phyloP scores from a whole-genome alignment of 2,797 vertebrate species.

The Microtus obscurus region DNA sequence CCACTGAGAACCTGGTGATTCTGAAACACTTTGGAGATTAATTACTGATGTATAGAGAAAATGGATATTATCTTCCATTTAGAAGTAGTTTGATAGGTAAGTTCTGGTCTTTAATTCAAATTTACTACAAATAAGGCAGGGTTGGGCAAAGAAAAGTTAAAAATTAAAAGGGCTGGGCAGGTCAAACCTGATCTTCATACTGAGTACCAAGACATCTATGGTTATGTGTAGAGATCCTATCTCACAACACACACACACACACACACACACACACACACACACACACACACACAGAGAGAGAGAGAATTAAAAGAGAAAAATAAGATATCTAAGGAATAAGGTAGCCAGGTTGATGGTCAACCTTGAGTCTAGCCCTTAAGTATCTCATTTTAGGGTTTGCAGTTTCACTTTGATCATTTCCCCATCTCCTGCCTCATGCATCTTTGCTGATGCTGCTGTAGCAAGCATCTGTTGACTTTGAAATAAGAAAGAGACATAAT shows the following conservation, averaged over 20 bases:
- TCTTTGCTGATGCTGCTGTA: neutral
- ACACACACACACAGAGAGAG: neutral
- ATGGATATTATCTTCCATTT: conserved; percentile 21
- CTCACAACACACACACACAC: neutral
- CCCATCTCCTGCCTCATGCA: neutral
- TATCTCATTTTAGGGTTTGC: neutral
- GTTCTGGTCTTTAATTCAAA: conserved; percentile 27
- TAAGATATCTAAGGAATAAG: neutral
- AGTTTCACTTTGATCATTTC: neutral
- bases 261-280: neutral
- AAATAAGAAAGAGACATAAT: conserved; percentile 8
- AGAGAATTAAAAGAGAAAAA: neutral
- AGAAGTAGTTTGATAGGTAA: conserved; percentile 3
- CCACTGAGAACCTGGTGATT: conserved; percentile 21
- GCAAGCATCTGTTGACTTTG: conserved; percentile 19
- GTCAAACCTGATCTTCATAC: neutral
- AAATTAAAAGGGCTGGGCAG: neutral
- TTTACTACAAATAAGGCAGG: neutral
- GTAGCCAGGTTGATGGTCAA: neutral
- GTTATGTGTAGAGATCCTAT: neutral
- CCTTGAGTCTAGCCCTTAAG: neutral
- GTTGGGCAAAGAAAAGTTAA: conserved; percentile 54
- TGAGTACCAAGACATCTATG: neutral
- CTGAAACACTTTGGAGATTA: conserved; percentile 57
- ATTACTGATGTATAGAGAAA: conserved; percentile 26